phyloP scores from a whole-genome alignment of 2,888 invertebrate species.

The Oscheius myriophilus region DNA sequence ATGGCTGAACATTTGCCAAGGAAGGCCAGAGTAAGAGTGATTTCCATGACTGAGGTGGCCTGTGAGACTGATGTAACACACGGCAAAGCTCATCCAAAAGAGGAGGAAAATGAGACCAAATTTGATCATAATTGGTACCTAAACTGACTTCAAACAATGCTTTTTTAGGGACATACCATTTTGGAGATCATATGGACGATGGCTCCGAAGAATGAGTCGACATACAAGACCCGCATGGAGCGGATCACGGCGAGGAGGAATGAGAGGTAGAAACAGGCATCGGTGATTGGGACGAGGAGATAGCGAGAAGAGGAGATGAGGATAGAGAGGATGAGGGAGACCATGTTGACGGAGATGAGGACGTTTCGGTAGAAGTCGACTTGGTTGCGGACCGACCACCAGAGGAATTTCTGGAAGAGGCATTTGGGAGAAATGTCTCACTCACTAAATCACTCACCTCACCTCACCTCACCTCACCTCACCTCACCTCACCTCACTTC shows the following conservation, averaged over 20 bases:
- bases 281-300: constrained; percentile 31
- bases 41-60: constrained; percentile 30
- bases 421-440: background rate
- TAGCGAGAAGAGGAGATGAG: constrained; percentile 32
- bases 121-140: constrained; percentile 49
- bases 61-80: constrained; percentile 49
- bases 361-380: constrained; percentile 41
- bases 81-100: constrained; percentile 52
- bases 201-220: constrained; percentile 51
- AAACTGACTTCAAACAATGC: background rate
- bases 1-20: constrained; percentile 51
- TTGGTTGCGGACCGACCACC: constrained; percentile 36
- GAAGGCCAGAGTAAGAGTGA: constrained; percentile 40
- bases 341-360: constrained; percentile 36
- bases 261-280: constrained; percentile 46
- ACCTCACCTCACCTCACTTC: too few relatives aligned
- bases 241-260: constrained; percentile 49
- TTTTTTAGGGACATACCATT: constrained; percentile 28
- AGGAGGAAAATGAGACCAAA: constrained; percentile 53
- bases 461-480: too few relatives aligned
- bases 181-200: constrained; percentile 51
- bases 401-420: constrained; percentile 34
- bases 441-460: too few relatives aligned
- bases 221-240: constrained; percentile 49
- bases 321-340: constrained; percentile 37